These are phyloP conservation scores for Actenoides hombroni DNA, from an alignment of 2,113 vertebrate genomes.

Conservation along the genomic window DNA sequence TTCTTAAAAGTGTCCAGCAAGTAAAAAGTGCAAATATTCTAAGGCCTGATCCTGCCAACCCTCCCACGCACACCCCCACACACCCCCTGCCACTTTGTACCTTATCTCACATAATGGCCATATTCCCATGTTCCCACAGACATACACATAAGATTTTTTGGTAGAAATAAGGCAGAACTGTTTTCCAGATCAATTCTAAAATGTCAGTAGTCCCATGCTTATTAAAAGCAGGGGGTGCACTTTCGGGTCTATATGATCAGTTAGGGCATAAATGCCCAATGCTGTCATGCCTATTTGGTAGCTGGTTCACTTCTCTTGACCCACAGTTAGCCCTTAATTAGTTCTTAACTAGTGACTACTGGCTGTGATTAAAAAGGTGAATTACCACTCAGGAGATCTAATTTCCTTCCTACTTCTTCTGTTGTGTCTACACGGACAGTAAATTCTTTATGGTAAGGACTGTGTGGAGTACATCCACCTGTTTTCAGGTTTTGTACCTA, in stretches of 20 bases:
- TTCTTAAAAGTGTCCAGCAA: not conserved
- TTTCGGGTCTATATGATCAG: not conserved
- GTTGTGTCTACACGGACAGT: not conserved
- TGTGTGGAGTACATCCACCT: not conserved
- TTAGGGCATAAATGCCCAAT: not conserved
- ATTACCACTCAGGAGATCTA: not conserved
- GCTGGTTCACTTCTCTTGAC: not conserved
- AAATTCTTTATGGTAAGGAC: not conserved
- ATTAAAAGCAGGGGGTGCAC: not conserved
- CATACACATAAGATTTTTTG: not conserved
- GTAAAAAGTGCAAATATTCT: not conserved
- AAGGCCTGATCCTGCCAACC: not conserved
- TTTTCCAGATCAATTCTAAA: not conserved
- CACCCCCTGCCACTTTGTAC: not conserved
- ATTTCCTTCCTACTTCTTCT: not conserved
- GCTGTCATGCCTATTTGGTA: not conserved
- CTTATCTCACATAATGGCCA: not conserved
- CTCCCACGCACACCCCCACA: too few species aligned
- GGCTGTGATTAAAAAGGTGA: slow-evolving; percentile 31
- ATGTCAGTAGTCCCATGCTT: not conserved
- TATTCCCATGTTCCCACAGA: not conserved
- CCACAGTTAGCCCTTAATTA: slow-evolving; percentile 15
- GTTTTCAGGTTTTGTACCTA: not conserved
- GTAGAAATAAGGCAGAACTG: not conserved
- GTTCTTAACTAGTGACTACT: slow-evolving; percentile 4